Evolutionary conservation across 2,888 invertebrate species (phyloP), one percentile per base, ranked within the genome.

Genomic region (Pomacea canaliculata): DNA sequence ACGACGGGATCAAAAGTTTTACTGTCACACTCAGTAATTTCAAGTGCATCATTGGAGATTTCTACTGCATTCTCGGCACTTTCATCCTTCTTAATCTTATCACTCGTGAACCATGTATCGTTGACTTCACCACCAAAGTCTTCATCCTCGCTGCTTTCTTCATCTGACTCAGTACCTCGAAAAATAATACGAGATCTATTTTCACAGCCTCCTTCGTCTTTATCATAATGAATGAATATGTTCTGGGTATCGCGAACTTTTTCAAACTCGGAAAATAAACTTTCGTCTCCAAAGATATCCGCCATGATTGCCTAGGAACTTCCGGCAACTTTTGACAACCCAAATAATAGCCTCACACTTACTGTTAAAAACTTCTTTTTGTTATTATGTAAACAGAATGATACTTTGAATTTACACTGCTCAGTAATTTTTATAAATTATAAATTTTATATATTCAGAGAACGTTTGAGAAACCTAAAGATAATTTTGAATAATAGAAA

Each of bases 241-340:
- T 82, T 81, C 46, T 83, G 78, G 10, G 85, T 80, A 27, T 85
- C 83, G 48, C 88, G 79, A 37, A 86, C 86, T 79, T 84, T 86
- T 48, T 89, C 88, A 82, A 89, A 89, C 80, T 88, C 89, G 1
- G 84, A 85, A 79, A 89, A 89, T 7, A 89, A 80, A 51, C 82
- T 81, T 19, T 86, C 83, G 82, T 87, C 86, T 10, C 87, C 88
- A 81, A 89, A 88, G 66, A 86, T 77, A 79, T 86, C 84, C 78
- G 85, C 85, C 87, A 85, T 85, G 70, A 79, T 83, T 27, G 59
- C 37, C 37, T 62, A 60, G 68, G 60, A 49, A 48, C 46, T 27
- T 49, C 59, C 1, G 23, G 23, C 23, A 23, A 23, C 23, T 23
- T 23, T 23, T 23, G 23, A 51, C 49, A 8, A 16, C 37, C n/a